phyloP scores from a whole-genome alignment of 2,888 invertebrate species.

The Trissolcus japonicus region DNA sequence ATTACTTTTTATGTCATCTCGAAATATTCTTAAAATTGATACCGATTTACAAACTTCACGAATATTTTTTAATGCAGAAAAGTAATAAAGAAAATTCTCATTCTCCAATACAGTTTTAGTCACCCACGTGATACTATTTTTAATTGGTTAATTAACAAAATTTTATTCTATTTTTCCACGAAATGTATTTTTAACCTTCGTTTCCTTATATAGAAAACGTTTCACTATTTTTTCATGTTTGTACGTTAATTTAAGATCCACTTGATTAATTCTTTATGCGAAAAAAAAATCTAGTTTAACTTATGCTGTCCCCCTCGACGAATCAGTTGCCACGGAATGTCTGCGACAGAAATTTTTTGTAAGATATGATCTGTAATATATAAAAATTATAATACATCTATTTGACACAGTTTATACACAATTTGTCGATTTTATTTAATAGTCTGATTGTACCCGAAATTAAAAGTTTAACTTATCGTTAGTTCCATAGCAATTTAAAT shows the following conservation, averaged over 20 bases:
- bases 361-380: constrained; percentile 72
- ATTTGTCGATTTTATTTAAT: too few relatives aligned
- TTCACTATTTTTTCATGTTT: not conserved
- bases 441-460: too few relatives aligned
- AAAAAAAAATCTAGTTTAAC: constrained; percentile 1
- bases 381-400: constrained; percentile 69
- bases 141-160: not conserved
- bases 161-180: constrained; percentile 22
- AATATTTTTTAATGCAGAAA: too few relatives aligned
- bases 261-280: not conserved
- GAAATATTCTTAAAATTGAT: too few relatives aligned
- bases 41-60: too few relatives aligned
- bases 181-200: constrained; percentile 2
- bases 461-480: too few relatives aligned
- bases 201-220: not conserved
- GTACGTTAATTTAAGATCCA: not conserved
- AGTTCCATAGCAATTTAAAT: too few relatives aligned
- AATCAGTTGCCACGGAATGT: constrained; percentile 66
- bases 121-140: too few relatives aligned
- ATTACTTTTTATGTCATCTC: too few relatives aligned
- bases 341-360: constrained; percentile 67
- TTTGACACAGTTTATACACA: constrained; percentile 52
- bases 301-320: constrained; percentile 59
- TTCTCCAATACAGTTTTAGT: too few relatives aligned
- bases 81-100: too few relatives aligned